A percentile compares a stretch with the other conserved stretches of the same genome.
phyloP scores from a whole-genome alignment of 2,797 vertebrate species.

The Carapus acus region DNA sequence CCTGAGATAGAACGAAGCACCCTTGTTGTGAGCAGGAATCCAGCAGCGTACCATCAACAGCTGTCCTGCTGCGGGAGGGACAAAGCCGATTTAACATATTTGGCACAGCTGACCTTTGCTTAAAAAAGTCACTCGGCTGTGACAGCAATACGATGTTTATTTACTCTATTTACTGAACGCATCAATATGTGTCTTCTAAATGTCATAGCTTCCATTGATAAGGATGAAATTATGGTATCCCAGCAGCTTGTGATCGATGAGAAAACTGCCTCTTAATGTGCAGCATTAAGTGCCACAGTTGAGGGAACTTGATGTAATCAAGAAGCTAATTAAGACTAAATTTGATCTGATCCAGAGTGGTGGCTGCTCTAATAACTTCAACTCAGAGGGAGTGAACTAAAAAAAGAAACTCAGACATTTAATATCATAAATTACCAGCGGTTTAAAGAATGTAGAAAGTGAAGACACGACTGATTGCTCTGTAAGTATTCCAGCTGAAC shows the following conservation, averaged over 20 bases:
- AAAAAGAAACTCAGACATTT: conserved; percentile 31
- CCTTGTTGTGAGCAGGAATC: too few relatives aligned
- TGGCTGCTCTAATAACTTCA: conserved; percentile 23
- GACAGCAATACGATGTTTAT: conserved; percentile 2
- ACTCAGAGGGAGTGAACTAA: conserved; percentile 20
- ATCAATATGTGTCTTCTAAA: conserved; percentile 16
- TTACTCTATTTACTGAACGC: conserved; percentile 12
- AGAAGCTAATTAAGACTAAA: conserved; percentile 44
- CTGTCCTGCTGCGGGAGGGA: conserved; percentile 25
- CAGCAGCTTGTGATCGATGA: conserved; percentile 40
- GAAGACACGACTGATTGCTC: conserved; percentile 29
- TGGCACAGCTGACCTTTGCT: conserved; percentile 23
- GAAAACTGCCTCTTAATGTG: conserved; percentile 40
- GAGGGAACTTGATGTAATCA: conserved; percentile 49
- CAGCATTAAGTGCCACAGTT: conserved; percentile 33
- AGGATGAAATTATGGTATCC: conserved; percentile 18
- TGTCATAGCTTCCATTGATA: conserved; percentile 15
- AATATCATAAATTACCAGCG: conserved; percentile 28
- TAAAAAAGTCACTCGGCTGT: neutral
- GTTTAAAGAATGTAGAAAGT: conserved; percentile 23
- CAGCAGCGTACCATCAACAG: too few relatives aligned
- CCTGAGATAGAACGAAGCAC: conserved; percentile 56
- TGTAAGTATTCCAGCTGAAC: conserved; percentile 44
- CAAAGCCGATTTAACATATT: conserved; percentile 25
- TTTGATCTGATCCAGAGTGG: conserved; percentile 33